Conservation (phyloP, 1,140 invertebrate genomes). For the Bombyx mandarina region DNA sequence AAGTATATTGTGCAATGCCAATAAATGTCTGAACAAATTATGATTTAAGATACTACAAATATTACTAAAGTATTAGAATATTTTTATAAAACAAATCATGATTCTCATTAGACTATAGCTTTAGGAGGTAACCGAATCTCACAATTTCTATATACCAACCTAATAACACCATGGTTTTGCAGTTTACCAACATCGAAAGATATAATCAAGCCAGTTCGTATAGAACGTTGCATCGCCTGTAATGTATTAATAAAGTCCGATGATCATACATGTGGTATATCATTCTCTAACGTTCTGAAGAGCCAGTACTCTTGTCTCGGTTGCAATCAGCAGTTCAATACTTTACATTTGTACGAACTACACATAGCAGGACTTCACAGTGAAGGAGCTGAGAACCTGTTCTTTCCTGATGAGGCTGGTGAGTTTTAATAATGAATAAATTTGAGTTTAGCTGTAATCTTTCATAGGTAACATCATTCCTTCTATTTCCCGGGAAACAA, state of each 20-base stretch:
- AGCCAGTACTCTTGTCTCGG: constrained; percentile 8
- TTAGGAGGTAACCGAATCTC: too few species aligned
- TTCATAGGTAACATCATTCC: too few species aligned
- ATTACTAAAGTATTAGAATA: too few species aligned
- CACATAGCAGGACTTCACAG: constrained; percentile 31
- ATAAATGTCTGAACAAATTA: too few species aligned
- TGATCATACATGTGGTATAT: neutral
- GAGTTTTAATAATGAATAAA: constrained; percentile 7
- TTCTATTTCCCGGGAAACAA: too few species aligned
- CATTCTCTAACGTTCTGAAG: neutral
- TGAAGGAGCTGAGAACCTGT: constrained; percentile 29
- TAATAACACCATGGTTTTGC: constrained; percentile 5
- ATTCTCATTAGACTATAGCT: too few species aligned
- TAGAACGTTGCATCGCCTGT: constrained; percentile 23
- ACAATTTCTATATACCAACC: too few species aligned
- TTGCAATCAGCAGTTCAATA: constrained; percentile 26
- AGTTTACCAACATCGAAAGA: constrained; percentile 24
- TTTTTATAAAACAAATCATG: too few species aligned
- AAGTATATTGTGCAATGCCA: too few species aligned
- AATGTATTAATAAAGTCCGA: neutral
- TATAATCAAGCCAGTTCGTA: constrained; percentile 26
- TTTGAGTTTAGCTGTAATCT: too few species aligned
- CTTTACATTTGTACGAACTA: constrained; percentile 24
- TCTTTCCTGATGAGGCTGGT: constrained; percentile 33
- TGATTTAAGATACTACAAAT: too few species aligned